A percentile compares a stretch with the other conserved stretches of the same genome.
These are phyloP conservation scores for Brachionus paranguensis DNA, from an alignment of 1,140 invertebrate species.

Conservation along the genomic window DNA sequence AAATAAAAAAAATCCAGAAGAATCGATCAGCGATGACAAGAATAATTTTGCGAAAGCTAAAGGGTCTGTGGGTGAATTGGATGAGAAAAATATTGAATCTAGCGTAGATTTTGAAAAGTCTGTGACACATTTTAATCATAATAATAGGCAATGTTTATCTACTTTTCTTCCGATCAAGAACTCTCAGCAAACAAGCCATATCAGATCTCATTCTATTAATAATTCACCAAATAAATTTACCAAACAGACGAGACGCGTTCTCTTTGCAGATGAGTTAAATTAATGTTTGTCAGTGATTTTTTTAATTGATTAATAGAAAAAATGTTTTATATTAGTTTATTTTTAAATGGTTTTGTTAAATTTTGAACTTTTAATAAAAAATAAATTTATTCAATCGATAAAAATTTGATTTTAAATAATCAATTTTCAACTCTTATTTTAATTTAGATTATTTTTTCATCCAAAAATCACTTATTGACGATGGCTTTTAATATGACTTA, in stretches of 20 bases:
- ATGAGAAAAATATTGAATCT: not conserved
- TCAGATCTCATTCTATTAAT: not conserved
- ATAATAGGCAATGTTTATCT: not conserved
- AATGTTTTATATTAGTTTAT: too few relatives aligned
- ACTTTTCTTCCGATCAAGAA: not conserved
- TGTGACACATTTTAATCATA: not conserved
- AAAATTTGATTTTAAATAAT: too few relatives aligned
- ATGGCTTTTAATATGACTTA: too few relatives aligned
- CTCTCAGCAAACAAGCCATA: not conserved
- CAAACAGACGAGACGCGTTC: not conserved
- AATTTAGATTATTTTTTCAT: too few relatives aligned
- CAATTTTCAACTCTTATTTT: too few relatives aligned
- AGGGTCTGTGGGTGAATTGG: not conserved
- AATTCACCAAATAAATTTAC: not conserved
- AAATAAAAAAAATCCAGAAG: not conserved
- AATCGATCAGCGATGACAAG: not conserved
- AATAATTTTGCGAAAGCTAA: not conserved
- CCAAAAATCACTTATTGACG: too few relatives aligned
- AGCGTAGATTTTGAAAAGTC: not conserved
- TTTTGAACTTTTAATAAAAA: too few relatives aligned
- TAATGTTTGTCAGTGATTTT: not conserved
- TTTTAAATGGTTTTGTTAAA: too few relatives aligned
- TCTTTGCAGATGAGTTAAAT: not conserved
- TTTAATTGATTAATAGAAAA: too few relatives aligned
- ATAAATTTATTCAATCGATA: too few relatives aligned